Evolutionary conservation across 1,140 invertebrate species (phyloP).

Genomic region (Bombus waltoni): DNA sequence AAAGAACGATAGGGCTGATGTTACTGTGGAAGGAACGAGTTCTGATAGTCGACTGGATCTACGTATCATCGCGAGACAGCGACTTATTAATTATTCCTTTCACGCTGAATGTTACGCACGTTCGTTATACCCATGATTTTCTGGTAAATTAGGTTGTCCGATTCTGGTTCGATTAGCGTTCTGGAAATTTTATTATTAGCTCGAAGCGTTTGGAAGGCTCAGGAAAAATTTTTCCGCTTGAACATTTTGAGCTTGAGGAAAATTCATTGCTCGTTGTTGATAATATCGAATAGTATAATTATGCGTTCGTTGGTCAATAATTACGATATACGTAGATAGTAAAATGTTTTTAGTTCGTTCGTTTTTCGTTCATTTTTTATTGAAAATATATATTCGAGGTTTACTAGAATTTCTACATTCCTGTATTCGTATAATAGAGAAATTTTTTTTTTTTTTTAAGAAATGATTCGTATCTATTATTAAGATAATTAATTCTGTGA

Average conservation of each 20-base stretch:
- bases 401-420: neutral
- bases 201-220: neutral
- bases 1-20: conserved; percentile 19
- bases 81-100: conserved; percentile 67
- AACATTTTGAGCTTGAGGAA: neutral
- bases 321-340: too few species aligned
- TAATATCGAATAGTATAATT: neutral
- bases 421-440: neutral
- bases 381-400: neutral
- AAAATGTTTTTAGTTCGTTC: too few species aligned
- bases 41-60: conserved; percentile 60
- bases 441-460: too few species aligned
- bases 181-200: conserved; percentile 16
- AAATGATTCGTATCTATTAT: too few species aligned
- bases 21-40: conserved; percentile 53
- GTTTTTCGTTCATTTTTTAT: neutral
- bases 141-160: conserved; percentile 34
- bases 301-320: too few species aligned
- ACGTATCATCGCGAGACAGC: conserved; percentile 6
- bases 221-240: neutral
- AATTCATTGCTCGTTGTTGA: conserved; percentile 2
- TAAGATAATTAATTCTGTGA: too few species aligned
- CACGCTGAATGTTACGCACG: conserved; percentile 17
- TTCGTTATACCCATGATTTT: conserved; percentile 40
- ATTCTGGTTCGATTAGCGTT: conserved; percentile 44